Conservation (phyloP, 2,888 invertebrate species). For the Dolomedes plantarius region DNA sequence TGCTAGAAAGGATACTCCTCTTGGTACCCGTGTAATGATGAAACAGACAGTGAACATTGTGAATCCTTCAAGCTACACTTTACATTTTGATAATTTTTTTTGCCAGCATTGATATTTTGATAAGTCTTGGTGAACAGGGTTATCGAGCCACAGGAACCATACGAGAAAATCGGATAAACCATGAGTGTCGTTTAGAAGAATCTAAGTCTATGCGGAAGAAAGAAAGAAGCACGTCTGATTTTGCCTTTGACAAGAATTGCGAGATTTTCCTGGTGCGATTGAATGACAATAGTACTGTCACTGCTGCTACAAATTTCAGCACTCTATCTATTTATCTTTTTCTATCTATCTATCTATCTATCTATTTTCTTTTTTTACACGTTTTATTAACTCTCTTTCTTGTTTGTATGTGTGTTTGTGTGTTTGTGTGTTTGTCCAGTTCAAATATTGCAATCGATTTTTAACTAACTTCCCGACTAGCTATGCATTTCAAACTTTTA, state of each 20-base stretch:
- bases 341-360: too few relatives aligned
- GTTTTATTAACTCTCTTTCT: conserved; percentile 20
- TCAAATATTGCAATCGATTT: too few relatives aligned
- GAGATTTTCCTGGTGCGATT: background rate
- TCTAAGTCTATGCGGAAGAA: conserved; percentile 23
- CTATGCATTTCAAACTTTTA: too few relatives aligned
- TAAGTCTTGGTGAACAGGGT: conserved; percentile 24
- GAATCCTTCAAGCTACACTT: conserved; percentile 44
- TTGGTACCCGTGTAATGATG: conserved; percentile 30
- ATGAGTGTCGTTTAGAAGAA: background rate
- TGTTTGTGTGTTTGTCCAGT: too few relatives aligned
- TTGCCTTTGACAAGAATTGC: conserved; percentile 20
- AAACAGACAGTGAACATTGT: conserved; percentile 32
- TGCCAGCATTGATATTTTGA: conserved; percentile 18
- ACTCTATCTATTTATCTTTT: too few relatives aligned
- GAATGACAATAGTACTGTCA: conserved; percentile 16
- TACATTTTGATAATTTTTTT: too few relatives aligned
- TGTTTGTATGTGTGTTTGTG: too few relatives aligned
- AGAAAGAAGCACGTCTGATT: conserved; percentile 4
- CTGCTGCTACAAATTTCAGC: conserved; percentile 15
- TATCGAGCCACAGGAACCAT: conserved; percentile 25
- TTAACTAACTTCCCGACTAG: too few relatives aligned
- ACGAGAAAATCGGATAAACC: conserved; percentile 30
- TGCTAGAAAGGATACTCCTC: conserved; percentile 35
- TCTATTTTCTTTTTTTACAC: too few relatives aligned